phyloP scores from a whole-genome alignment of 30 jellyfish, hydroid and myxozoan genomes.

The Aurelia aurita complex sp. Pacific region DNA sequence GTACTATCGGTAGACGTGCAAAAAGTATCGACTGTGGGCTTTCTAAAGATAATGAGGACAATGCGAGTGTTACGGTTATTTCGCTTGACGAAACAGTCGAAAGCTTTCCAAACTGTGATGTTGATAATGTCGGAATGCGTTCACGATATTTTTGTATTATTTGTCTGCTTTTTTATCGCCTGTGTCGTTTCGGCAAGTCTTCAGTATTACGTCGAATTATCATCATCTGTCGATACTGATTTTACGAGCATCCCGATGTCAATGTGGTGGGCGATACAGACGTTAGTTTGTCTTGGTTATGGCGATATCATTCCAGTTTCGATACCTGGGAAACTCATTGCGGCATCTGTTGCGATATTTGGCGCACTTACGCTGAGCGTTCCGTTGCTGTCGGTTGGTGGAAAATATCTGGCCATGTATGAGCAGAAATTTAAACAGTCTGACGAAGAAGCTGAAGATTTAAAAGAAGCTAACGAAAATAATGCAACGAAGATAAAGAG shows the following conservation, averaged over 20 bases:
- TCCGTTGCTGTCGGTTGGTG: slow-evolving; percentile 90
- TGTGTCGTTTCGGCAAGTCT: slow-evolving; percentile 69
- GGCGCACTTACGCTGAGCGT: slow-evolving; percentile 93
- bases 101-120: slow-evolving; percentile 61
- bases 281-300: slow-evolving; percentile 87
- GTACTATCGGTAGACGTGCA: slow-evolving; percentile 35
- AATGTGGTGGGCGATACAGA: slow-evolving; percentile 96
- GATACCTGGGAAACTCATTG: slow-evolving; percentile 62
- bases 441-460: too few species aligned
- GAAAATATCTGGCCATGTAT: slow-evolving; percentile 67
- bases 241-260: slow-evolving; percentile 88
- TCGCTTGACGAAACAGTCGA: slow-evolving; percentile 74
- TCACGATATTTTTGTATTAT: slow-evolving; percentile 58
- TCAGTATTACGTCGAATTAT: slow-evolving; percentile 75
- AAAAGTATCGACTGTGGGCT: slow-evolving; percentile 29
- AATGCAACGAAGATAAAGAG: too few species aligned
- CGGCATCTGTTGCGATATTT: slow-evolving; percentile 77
- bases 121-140: slow-evolving; percentile 70
- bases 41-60: slow-evolving; percentile 63
- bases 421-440: slow-evolving; percentile 52
- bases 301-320: slow-evolving; percentile 94
- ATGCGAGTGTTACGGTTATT: slow-evolving; percentile 81
- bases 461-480: too few species aligned
- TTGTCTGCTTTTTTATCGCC: slow-evolving; percentile 74
- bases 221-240: slow-evolving; percentile 24